Evolutionary conservation across 1,140 invertebrate genomes (phyloP).

Genomic region (Bombus cullumanus): DNA sequence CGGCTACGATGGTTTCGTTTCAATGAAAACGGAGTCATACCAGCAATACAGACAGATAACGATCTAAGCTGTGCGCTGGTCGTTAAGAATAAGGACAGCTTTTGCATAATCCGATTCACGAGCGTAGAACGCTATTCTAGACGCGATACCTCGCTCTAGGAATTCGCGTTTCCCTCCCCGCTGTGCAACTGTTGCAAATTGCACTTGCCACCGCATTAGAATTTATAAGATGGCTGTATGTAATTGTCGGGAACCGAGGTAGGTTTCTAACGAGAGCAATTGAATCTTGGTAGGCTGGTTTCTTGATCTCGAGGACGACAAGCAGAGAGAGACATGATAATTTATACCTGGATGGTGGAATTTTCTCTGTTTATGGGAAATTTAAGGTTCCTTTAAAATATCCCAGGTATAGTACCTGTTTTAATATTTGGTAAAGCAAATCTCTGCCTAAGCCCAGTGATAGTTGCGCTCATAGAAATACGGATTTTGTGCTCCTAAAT

Average conservation of each 20-base stretch:
- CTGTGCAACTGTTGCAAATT: conserved; percentile 13
- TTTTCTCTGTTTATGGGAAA: too few species aligned
- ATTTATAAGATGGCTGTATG: background rate
- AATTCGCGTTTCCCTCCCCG: conserved; percentile 12
- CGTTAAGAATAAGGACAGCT: conserved; percentile 52
- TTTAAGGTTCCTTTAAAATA: too few species aligned
- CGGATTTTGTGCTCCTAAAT: too few species aligned
- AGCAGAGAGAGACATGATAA: too few species aligned
- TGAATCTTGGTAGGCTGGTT: background rate
- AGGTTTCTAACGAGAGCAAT: conserved; percentile 20
- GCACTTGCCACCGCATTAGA: conserved; percentile 9
- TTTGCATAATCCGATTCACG: conserved; percentile 51
- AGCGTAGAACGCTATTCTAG: background rate
- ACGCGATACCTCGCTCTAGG: conserved; percentile 18
- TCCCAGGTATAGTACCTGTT: too few species aligned
- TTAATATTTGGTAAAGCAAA: too few species aligned
- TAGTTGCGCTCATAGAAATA: too few species aligned
- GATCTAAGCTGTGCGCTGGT: conserved; percentile 8
- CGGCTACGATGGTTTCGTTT: conserved; percentile 10
- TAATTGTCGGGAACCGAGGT: background rate
- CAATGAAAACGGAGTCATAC: conserved; percentile 28
- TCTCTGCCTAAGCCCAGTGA: too few species aligned
- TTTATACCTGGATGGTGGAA: too few species aligned
- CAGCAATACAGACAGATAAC: conserved; percentile 2
- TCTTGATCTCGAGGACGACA: background rate